phyloP scores from a whole-genome alignment of 2,888 invertebrate species.

The Copidosoma aretas region DNA sequence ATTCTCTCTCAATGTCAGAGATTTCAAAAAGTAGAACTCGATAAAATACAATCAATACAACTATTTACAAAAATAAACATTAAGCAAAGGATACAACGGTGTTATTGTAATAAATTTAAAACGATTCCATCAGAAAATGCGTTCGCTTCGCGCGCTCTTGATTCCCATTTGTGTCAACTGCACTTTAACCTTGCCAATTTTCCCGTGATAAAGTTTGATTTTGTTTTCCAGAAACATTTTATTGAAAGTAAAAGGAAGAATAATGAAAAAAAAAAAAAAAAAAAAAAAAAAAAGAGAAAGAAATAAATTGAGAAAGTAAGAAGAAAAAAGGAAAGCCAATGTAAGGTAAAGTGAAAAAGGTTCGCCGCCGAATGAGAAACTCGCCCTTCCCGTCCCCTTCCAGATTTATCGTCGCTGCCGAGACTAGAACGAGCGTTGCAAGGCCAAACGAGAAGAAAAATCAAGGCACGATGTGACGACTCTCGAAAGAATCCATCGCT shows the following conservation, averaged over 20 bases:
- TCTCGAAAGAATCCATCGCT: too few relatives aligned
- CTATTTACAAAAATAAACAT: conserved; percentile 35
- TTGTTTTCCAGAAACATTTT: conserved; percentile 19
- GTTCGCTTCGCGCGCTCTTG: conserved; percentile 28
- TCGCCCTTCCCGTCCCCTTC: conserved; percentile 15
- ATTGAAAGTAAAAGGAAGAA: background rate
- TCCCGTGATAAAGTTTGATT: conserved; percentile 25
- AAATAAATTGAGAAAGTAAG: conserved; percentile 11
- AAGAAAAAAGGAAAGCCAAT: conserved; percentile 55
- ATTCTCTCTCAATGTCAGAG: conserved; percentile 24
- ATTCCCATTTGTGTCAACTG: conserved; percentile 15
- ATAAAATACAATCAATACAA: conserved; percentile 33
- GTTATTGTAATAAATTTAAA: conserved; percentile 16
- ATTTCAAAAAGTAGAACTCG: conserved; percentile 28
- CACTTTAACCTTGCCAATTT: conserved; percentile 22
- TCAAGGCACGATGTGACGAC: too few relatives aligned
- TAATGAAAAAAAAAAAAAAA: too few relatives aligned
- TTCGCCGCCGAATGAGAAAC: conserved; percentile 19
- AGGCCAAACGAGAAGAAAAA: conserved; percentile 3
- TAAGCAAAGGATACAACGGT: conserved; percentile 24
- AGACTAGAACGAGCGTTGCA: conserved; percentile 17
- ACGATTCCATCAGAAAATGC: conserved; percentile 32
- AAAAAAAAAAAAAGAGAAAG: conserved; percentile 2
- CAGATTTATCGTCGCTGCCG: conserved; percentile 9
- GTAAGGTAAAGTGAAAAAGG: conserved; percentile 50